Evolutionary conservation across 64 coral and sea anemone species (phyloP).

Genomic region (Trachythela sp.): DNA sequence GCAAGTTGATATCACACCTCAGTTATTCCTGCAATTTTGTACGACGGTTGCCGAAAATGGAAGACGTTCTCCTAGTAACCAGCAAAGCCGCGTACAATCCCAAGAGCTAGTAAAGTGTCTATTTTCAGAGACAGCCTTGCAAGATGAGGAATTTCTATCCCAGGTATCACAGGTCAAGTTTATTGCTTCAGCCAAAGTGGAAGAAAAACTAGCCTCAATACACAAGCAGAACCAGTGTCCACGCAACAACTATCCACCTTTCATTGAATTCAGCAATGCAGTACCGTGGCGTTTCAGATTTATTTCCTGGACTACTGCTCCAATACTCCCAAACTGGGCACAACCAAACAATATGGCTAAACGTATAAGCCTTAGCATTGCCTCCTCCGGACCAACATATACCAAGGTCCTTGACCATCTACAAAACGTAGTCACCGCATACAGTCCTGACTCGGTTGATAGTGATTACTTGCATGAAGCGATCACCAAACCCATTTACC

Average conservation of each 20-base stretch:
- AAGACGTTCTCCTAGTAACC: neutral
- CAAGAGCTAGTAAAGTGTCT: neutral
- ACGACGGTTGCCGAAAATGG: neutral
- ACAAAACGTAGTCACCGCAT: neutral
- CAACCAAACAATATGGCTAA: neutral
- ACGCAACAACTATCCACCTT: neutral
- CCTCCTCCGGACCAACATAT: neutral
- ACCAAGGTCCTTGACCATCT: neutral
- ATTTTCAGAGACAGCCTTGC: neutral
- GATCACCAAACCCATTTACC: neutral
- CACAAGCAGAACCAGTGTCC: neutral
- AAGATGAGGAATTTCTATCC: neutral
- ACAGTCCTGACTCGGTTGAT: neutral
- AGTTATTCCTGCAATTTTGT: neutral
- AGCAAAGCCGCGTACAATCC: neutral
- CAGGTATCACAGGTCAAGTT: neutral
- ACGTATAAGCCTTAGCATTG: neutral
- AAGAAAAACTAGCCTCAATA: neutral
- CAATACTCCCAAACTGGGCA: neutral
- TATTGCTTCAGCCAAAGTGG: neutral
- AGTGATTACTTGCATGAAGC: neutral
- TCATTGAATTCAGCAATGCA: neutral
- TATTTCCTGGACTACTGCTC: neutral
- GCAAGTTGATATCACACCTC: neutral
- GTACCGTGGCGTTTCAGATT: neutral